Conservation (phyloP, 2,113 vertebrate species). For the Ammodytes dubius region DNA sequence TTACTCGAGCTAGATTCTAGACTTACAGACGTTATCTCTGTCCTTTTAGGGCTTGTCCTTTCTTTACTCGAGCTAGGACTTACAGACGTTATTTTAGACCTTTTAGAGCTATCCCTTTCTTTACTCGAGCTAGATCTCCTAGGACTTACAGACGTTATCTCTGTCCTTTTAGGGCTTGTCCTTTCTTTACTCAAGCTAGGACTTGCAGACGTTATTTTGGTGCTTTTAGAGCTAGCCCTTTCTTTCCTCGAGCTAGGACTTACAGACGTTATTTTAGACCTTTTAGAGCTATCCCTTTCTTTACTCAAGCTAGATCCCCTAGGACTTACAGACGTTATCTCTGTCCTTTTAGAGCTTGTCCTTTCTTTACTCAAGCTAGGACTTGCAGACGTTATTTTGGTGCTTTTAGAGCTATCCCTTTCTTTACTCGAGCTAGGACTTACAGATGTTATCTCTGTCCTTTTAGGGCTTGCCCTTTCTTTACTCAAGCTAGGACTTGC, state of each 20-base stretch:
- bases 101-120: neutral
- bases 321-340: neutral
- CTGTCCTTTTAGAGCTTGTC: neutral
- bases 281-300: no score
- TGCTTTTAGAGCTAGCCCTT: no score
- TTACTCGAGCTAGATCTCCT: neutral
- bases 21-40: neutral
- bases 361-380: neutral
- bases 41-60: neutral
- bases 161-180: no score
- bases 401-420: neutral
- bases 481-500: neutral
- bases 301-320: neutral
- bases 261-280: no score
- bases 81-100: neutral
- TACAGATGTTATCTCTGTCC: no score
- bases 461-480: no score
- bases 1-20: neutral
- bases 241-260: no score
- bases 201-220: neutral
- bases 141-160: no score
- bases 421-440: neutral
- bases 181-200: neutral
- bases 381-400: neutral
- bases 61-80: slow-evolving; percentile 3